Evolutionary conservation across 2,113 vertebrate species (phyloP), one percentile per base, ranked within the genome.

Genomic region (Lepus europaeus): DNA sequence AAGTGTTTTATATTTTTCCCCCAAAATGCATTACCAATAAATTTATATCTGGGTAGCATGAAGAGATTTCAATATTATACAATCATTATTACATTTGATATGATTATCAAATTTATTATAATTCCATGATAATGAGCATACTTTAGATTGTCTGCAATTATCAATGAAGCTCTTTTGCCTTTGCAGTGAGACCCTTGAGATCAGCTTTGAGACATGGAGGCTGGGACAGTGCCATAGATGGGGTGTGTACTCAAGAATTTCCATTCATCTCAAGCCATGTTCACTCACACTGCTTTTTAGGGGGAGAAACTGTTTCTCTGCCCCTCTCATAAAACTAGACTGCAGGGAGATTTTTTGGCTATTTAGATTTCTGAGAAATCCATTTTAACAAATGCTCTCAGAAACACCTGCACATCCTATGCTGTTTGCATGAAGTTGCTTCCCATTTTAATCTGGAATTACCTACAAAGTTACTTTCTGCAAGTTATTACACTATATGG

Each of bases 381-480:
- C 29, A 51, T 53, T 93, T 94, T 88, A 90, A 85, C 51, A 33
- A 25, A 56, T 6, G 19, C 87, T 73, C 27, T 73, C 64, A 90
- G 87, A 70, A 85, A 77, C 20, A 49, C 45, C 2, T 5, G 68
- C n/a, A 80, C 17, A 22, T 73, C 8, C n/a, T 33, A 64, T 0
- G 16, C 72, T 25, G 0, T n/a, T 27, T 51, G 83, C 77, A 85
- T 76, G 8, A 56, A 53, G 66, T 39, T 59, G 31, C 36, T 91
- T 91, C 87, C 83, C 31, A 17, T 94, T 91, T 90, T 87, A 83
- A 90, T 36, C 68, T 92, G 31, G 49, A 45, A 91, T 89, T 87
- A 64, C 31, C 63, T 69, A 20, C 59, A 63, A 7, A 81, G 82
- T 73, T 8, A 51, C 74, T 61, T 53, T 66, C 63, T 69, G 13